phyloP scores from a whole-genome alignment of 2,113 vertebrate species.

The Burhinus oedicnemus region DNA sequence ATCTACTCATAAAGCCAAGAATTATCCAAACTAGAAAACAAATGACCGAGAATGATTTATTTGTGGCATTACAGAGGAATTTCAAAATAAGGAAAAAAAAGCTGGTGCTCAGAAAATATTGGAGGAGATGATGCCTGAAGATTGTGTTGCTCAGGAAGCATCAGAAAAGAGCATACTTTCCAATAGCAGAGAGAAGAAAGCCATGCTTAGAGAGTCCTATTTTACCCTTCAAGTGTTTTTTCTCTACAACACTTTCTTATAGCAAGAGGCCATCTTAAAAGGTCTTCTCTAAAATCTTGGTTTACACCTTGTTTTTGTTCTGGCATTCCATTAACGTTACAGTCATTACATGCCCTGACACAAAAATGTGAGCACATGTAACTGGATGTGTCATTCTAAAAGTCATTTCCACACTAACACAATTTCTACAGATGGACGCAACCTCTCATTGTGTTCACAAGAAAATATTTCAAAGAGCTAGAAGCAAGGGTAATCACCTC shows the following conservation, averaged over 20 bases:
- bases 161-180: neutral
- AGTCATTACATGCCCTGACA: neutral
- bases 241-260: neutral
- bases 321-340: neutral
- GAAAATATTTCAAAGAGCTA: neutral
- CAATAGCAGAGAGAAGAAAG: neutral
- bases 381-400: neutral
- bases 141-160: neutral
- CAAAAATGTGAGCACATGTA: neutral
- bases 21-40: neutral
- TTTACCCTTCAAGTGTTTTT: neutral
- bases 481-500: neutral
- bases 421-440: neutral
- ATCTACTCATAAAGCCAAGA: neutral
- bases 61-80: neutral
- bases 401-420: neutral
- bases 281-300: neutral
- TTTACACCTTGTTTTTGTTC: neutral
- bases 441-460: neutral
- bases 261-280: neutral
- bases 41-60: neutral
- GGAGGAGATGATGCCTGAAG: neutral
- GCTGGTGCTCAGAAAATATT: fast-evolving
- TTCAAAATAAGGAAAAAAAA: neutral
- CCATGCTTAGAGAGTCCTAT: neutral